Evolutionary conservation across 30 jellyfish, hydroid and myxozoan species (phyloP).

Genomic region (Nemopilema nomurai): DNA sequence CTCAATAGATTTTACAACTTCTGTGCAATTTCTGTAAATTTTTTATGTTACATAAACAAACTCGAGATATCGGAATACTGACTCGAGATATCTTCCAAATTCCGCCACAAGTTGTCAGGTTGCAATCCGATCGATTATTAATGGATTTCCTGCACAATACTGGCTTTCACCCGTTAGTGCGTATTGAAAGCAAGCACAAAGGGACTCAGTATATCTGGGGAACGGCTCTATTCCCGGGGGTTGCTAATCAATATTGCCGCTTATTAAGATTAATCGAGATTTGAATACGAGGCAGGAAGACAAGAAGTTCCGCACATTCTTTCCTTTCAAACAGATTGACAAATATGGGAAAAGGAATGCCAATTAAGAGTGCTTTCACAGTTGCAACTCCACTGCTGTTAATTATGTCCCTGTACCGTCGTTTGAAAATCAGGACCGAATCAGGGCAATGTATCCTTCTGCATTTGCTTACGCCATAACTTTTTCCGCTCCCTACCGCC

Average conservation of each 20-base stretch:
- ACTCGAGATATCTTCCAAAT: not conserved
- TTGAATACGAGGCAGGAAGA: not conserved
- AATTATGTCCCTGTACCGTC: not conserved
- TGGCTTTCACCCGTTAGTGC: constrained; percentile 33
- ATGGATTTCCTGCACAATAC: constrained; percentile 8
- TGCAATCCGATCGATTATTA: not conserved
- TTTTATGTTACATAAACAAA: not conserved
- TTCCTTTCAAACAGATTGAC: not conserved
- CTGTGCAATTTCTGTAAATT: no score
- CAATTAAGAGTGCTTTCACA: not conserved
- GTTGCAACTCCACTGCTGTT: not conserved
- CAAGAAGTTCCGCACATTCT: not conserved
- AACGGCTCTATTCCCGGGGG: constrained; percentile 26
- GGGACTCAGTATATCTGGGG: constrained; percentile 6
- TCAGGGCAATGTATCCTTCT: not conserved
- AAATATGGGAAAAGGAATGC: not conserved
- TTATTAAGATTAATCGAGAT: not conserved
- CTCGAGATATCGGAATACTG: not conserved
- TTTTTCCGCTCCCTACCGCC: not conserved
- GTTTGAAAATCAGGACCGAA: not conserved
- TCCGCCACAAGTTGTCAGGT: constrained; percentile 24
- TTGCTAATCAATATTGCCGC: not conserved
- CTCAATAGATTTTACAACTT: not conserved
- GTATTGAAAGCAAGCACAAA: constrained; percentile 2
- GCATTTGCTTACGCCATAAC: no score